These are phyloP conservation scores for Candoia aspera DNA, from an alignment of 2,113 vertebrate species.

Conservation along the genomic window DNA sequence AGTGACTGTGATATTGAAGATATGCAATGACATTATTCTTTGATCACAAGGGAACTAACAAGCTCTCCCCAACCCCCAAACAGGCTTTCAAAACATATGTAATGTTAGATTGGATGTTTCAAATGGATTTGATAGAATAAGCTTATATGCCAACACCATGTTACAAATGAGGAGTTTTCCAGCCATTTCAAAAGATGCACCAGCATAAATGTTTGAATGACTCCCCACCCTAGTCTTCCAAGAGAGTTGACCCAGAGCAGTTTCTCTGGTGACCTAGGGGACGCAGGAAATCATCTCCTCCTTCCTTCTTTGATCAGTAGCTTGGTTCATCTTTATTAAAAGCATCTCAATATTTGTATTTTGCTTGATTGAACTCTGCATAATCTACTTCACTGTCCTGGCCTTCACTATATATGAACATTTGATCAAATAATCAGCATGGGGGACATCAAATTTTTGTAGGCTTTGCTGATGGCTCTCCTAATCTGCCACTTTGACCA, in stretches of 20 bases:
- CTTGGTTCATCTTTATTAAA: background rate
- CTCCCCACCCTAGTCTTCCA: no score
- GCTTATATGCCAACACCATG: background rate
- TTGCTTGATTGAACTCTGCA: background rate
- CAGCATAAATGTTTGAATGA: background rate
- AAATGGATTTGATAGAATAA: background rate
- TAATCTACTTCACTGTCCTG: background rate
- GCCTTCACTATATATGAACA: background rate
- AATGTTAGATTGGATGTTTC: background rate
- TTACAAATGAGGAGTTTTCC: background rate
- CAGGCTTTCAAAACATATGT: background rate
- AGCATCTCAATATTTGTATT: background rate
- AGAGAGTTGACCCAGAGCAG: no score
- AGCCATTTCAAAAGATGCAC: background rate
- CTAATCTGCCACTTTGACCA: no score
- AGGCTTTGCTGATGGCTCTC: background rate
- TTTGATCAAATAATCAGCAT: background rate
- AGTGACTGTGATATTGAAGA: background rate
- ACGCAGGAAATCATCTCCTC: no score
- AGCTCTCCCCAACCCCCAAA: background rate
- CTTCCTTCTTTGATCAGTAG: background rate
- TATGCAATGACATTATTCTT: background rate
- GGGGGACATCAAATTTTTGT: background rate
- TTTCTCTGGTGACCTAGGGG: no score
- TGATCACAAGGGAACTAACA: background rate